Base-by-base conservation (phyloP, 2,797 vertebrate genomes). In the Coranthus polyacanthus region DNA sequence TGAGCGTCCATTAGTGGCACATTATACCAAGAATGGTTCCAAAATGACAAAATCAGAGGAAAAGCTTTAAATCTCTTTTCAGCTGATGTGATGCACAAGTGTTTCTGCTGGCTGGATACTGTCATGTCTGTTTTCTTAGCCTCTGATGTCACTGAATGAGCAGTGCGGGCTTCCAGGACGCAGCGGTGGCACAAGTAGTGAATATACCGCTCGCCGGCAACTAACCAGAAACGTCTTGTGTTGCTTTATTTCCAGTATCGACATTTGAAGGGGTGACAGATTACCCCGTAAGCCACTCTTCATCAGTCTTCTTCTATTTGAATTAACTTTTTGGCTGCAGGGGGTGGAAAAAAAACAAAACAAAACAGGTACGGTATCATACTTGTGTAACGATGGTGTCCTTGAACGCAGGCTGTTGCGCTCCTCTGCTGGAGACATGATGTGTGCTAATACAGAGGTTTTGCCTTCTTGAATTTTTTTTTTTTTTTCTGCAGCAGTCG, bases 141-240 rank as follows among this genome's bases (percentile, higher is more conserved):
- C 81, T 89, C 88, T 94, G 91, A 93, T 92, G 90, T 92, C 92
- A 92, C 81, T 83, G 82, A 78, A 55, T 81, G 86, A 85, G 85
- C 87, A 81, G 84, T 83, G 78, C 85, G 79, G 83, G 79, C 80
- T 86, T 82, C 62, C 79, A 87, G 89, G 65, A 82, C 85, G 74
- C 79, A 87, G 76, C 74, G 39, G 83, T 83, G 81, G 56, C 77
- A 79, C 89, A 71, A 72, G 10, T 77, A 73, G 70, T 18, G 59
- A 20, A 15, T 77, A 36, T 36, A 63, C 52, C 32, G 44, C 66
- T 72, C 41, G n/a, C 72, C 54, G 61, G 17, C 61, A 79, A 41
- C 49, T 42, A 50, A 44, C 21, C 41, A 59, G 22, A 71, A 62
- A 78, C 57, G 77, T 41, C 38, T 16, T 21, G n/a, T 58, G 62